A percentile compares a stretch with the other conserved stretches of the same genome.
phyloP scores from a whole-genome alignment of 2,113 vertebrate genomes.

The Myrmophylax atrothorax region DNA sequence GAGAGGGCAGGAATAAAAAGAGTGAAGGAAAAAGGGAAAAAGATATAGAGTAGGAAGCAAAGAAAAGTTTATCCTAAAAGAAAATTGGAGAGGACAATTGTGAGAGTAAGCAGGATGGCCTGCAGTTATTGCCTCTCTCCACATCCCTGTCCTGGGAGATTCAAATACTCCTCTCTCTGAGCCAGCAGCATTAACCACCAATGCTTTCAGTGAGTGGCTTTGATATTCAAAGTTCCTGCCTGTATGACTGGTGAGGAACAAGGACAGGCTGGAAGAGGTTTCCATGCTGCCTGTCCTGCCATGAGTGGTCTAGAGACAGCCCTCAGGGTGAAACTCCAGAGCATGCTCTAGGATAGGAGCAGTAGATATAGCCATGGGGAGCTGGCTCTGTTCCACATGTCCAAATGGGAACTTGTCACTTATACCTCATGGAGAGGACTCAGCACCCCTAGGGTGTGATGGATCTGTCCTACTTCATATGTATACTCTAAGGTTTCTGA shows the following conservation, averaged over 20 bases:
- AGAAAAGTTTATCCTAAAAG: background rate
- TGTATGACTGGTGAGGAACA: fast-evolving
- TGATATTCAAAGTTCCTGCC: no score
- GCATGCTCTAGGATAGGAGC: background rate
- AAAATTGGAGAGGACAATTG: background rate
- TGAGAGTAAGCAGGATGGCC: background rate
- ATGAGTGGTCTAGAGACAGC: fast-evolving
- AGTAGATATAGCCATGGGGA: background rate
- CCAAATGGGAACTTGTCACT: background rate
- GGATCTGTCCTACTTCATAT: background rate
- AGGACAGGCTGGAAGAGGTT: background rate
- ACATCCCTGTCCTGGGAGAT: fast-evolving
- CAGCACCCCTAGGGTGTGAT: background rate
- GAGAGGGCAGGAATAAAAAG: background rate
- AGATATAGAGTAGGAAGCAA: background rate
- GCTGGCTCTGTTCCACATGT: background rate
- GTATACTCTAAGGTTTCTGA: background rate
- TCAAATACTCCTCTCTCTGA: background rate
- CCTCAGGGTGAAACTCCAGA: background rate
- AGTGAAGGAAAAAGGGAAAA: background rate
- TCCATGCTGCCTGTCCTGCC: background rate
- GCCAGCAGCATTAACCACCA: background rate
- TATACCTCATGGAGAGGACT: background rate
- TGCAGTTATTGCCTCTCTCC: background rate
- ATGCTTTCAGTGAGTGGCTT: background rate